Evolutionary conservation across 2,797 vertebrate genomes (phyloP).

Genomic region (Ceryle rudis): DNA sequence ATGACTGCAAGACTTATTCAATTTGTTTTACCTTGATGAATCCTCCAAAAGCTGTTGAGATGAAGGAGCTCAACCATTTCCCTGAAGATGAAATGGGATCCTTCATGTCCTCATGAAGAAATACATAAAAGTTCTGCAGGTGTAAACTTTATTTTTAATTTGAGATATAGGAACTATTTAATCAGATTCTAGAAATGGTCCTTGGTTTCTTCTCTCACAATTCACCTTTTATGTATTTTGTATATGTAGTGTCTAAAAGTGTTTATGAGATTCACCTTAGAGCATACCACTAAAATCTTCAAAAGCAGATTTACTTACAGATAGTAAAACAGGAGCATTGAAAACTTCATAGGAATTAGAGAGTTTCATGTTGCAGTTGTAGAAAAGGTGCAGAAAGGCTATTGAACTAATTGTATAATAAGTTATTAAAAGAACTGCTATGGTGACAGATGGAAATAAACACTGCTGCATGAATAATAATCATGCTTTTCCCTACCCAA

Average conservation of each 20-base stretch:
- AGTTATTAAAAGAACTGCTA: slow-evolving; percentile 67
- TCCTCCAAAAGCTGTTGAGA: neutral
- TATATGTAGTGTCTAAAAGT: neutral
- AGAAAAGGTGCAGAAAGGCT: slow-evolving; percentile 46
- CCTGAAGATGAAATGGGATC: neutral
- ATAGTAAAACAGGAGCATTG: neutral
- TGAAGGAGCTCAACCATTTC: neutral
- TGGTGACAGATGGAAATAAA: slow-evolving; percentile 75
- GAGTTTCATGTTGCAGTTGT: neutral
- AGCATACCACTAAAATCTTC: neutral
- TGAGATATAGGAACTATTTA: neutral
- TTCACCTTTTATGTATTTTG: neutral
- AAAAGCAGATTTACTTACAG: neutral
- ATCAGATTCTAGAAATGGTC: neutral
- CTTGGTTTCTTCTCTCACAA: neutral
- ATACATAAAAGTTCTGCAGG: neutral
- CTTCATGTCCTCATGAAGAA: neutral
- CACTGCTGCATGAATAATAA: slow-evolving; percentile 73
- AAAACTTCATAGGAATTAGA: neutral
- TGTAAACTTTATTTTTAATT: neutral
- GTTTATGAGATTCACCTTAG: neutral
- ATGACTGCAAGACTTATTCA: neutral
- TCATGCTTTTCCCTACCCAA: slow-evolving; percentile 65
- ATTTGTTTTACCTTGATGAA: neutral
- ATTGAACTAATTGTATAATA: slow-evolving; percentile 68